Evolutionary conservation across 2,113 vertebrate species (phyloP).

Genomic region (Hymenochirus boettgeri): DNA sequence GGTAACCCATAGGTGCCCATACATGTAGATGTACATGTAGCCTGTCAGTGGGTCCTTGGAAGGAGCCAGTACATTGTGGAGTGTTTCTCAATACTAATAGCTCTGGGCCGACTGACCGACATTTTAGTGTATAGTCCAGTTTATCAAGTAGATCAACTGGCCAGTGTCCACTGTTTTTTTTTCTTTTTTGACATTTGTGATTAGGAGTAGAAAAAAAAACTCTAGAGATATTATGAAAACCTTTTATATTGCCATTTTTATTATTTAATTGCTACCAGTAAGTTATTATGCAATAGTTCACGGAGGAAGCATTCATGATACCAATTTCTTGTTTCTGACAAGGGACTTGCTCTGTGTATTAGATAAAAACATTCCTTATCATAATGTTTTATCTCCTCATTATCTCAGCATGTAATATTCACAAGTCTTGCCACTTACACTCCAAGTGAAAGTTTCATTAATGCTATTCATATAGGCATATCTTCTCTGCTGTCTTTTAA

Average conservation of each 20-base stretch:
- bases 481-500: slow-evolving; percentile 17
- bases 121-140: no score
- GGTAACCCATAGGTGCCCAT: no score
- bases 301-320: slow-evolving; percentile 18
- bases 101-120: no score
- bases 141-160: no score
- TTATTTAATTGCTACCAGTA: slow-evolving; percentile 19
- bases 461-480: slow-evolving; percentile 18
- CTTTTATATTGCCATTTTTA: slow-evolving; percentile 1
- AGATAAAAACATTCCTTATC: slow-evolving; percentile 38
- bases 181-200: not conserved
- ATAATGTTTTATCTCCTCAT: slow-evolving; percentile 40
- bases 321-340: slow-evolving; percentile 25
- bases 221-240: not conserved
- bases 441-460: slow-evolving; percentile 40
- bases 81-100: no score
- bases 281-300: slow-evolving; percentile 39
- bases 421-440: slow-evolving; percentile 35
- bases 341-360: slow-evolving; percentile 36
- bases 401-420: slow-evolving; percentile 40
- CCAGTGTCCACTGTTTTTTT: not conserved
- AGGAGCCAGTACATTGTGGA: no score
- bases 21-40: no score
- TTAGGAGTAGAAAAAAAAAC: not conserved
- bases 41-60: no score